Evolutionary conservation across 2,888 invertebrate genomes (phyloP), one percentile per base, ranked within the genome.

Genomic region (Mactromeris polynyma): DNA sequence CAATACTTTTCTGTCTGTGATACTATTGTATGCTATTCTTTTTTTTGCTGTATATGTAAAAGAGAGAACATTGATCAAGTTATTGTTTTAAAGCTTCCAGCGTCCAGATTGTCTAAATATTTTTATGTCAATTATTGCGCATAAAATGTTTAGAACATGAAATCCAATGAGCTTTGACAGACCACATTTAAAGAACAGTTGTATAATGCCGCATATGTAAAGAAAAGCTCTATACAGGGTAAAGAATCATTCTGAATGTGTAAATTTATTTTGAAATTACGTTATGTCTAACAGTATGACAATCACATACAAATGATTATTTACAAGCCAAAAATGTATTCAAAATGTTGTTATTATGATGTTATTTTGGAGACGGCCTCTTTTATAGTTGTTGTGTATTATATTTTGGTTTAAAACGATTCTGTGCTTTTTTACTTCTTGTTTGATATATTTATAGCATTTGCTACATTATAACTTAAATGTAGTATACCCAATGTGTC

Each of bases 1-100:
- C 58, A 64, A 64, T 64, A 64, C 9, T 7, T 64, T n/a, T n/a
- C 51, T n/a, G 58, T 64, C 58, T 64, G 58, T 64, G 58, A 64
- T 64, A 64, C 11, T 64, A 64, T 26, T 64, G 58, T 64, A 64
- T 64, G 58, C 21, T 64, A 9, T 64, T n/a, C 26, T 64, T n/a
- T 64, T 64, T 64, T n/a, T 64, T 3, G 4, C 9, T 26, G 26
- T 26, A 64, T 26, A 64, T 3, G 26, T 64, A 58, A 19, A 21
- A 21, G 58, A n/a, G 26, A 26, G 4, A 58, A 3, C n/a, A 7
- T 26, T n/a, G 58, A 51, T 9, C 46, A 46, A 46, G 14, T 46
- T 46, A 14, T 46, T 9, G 46, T 46, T 46, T 46, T 46, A 11
- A 46, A 9, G 46, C 17, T 11, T 17, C 3, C 17, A 14, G 17